Percentiles rank a stretch among this genome's conserved stretches.
Evolutionary conservation across 2,888 invertebrate genomes (phyloP).

Genomic region (Lutraria lutraria): DNA sequence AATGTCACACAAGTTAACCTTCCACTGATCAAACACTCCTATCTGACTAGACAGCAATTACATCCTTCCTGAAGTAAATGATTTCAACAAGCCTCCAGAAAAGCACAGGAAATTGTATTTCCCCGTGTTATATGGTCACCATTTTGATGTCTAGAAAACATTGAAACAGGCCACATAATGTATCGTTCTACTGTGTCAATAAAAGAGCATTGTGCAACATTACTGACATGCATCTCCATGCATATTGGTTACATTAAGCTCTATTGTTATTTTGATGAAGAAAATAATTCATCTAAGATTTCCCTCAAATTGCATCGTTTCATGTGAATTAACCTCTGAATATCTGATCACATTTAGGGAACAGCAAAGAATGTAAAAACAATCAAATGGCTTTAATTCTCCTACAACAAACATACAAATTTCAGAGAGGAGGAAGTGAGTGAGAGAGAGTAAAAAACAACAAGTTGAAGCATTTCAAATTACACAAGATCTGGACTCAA

Average conservation of each 20-base stretch:
- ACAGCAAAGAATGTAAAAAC: too few species aligned
- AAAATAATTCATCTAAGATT: neutral
- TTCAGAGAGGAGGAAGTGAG: too few species aligned
- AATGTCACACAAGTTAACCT: neutral
- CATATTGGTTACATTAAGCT: neutral
- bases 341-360: neutral
- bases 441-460: too few species aligned
- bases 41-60: slow-evolving; percentile 13
- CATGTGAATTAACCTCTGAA: neutral
- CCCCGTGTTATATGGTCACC: neutral
- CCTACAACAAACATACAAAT: too few species aligned
- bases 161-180: too few species aligned
- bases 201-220: too few species aligned
- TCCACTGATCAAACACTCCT: neutral
- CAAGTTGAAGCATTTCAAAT: too few species aligned
- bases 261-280: neutral
- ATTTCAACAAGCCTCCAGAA: neutral
- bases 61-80: neutral
- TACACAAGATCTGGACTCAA: too few species aligned
- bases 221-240: neutral
- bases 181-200: too few species aligned
- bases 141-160: neutral
- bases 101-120: neutral
- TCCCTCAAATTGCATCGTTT: neutral
- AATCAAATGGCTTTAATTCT: too few species aligned